A percentile compares a stretch with the other conserved stretches of the same genome.
Conservation (phyloP, 2,888 invertebrate species). For the Drosophila meridiana region DNA sequence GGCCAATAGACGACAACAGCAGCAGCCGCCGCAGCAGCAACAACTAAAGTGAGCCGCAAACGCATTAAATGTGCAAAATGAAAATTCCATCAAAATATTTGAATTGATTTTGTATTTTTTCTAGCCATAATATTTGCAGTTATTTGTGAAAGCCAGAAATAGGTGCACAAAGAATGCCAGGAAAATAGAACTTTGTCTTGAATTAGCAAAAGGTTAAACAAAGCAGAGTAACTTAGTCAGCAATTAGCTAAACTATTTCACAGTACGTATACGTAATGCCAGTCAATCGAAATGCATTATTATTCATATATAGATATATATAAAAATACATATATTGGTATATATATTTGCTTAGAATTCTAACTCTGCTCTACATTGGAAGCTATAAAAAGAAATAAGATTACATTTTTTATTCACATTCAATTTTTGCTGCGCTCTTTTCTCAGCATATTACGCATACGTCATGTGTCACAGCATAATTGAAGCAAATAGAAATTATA, state of each 20-base stretch:
- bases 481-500: not conserved
- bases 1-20: conserved; percentile 45
- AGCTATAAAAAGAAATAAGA: not conserved
- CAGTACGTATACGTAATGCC: conserved; percentile 40
- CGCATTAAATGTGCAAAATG: conserved; percentile 29
- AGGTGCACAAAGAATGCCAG: not conserved
- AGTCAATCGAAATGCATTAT: not conserved
- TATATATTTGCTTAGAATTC: not conserved
- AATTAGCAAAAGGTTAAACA: not conserved
- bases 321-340: not conserved
- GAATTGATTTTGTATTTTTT: conserved; percentile 14
- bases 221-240: conserved; percentile 6
- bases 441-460: conserved; percentile 23
- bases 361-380: not conserved
- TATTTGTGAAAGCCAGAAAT: conserved; percentile 14
- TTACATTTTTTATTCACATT: not conserved
- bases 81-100: conserved; percentile 40
- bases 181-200: not conserved
- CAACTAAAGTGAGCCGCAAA: conserved; percentile 14
- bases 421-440: not conserved
- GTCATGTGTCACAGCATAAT: conserved; percentile 7
- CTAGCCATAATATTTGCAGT: conserved; percentile 1
- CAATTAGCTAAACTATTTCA: conserved; percentile 7
- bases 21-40: conserved; percentile 23
- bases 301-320: not conserved